phyloP scores from a whole-genome alignment of 1,140 invertebrate genomes.

The Cydia pomonella region DNA sequence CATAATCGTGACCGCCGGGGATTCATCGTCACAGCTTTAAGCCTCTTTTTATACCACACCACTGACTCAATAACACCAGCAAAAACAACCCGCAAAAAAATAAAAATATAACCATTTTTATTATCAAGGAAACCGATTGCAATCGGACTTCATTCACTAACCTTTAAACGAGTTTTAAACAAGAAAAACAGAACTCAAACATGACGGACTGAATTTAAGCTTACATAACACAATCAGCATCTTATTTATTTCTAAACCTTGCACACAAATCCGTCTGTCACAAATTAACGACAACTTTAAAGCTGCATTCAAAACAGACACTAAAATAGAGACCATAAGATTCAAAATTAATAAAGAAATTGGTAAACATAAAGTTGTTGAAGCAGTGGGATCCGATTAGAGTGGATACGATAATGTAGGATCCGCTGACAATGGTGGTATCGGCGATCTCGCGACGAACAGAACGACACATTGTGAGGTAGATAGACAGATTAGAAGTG shows the following conservation, averaged over 20 bases:
- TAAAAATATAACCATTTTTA: slow-evolving; percentile 35
- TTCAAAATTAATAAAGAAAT: slow-evolving; percentile 37
- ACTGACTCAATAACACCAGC: slow-evolving; percentile 32
- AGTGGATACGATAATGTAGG: slow-evolving; percentile 64
- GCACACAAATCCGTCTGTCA: slow-evolving; percentile 70
- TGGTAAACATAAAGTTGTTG: slow-evolving; percentile 34
- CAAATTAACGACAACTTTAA: slow-evolving; percentile 45
- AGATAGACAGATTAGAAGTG: slow-evolving; percentile 25
- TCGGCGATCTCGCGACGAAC: slow-evolving; percentile 41
- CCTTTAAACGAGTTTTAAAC: slow-evolving; percentile 28
- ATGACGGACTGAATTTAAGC: slow-evolving; percentile 59
- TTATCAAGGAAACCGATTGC: slow-evolving; percentile 31
- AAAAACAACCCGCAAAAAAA: slow-evolving; percentile 37
- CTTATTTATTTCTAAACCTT: slow-evolving; percentile 68
- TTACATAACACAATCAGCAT: slow-evolving; percentile 68
- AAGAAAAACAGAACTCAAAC: slow-evolving; percentile 40
- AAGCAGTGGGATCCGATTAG: slow-evolving; percentile 65
- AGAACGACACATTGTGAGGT: slow-evolving; percentile 27
- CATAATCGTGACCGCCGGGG: slow-evolving; percentile 14
- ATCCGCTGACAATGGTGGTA: slow-evolving; percentile 60
- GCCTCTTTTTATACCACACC: slow-evolving; percentile 35
- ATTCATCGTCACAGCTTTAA: slow-evolving; percentile 14
- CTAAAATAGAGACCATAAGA: neutral
- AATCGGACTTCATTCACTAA: slow-evolving; percentile 25
- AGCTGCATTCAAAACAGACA: neutral